Evolutionary conservation across 1,140 invertebrate species (phyloP), one percentile per base, ranked within the genome.

Genomic region (Dreissena polymorpha): DNA sequence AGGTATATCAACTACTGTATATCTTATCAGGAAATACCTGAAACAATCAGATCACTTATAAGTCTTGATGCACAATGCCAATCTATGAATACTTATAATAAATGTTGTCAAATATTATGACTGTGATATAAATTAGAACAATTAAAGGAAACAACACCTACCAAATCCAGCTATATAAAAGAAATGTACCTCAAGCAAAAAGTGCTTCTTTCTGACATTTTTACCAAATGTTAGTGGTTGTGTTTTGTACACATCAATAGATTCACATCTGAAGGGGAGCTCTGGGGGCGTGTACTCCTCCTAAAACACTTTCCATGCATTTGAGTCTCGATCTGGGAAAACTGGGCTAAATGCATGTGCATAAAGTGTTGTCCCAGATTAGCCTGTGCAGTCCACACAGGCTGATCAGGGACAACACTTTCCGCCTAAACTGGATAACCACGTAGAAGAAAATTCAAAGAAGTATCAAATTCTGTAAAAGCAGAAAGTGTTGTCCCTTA

Each of bases 121-220:
- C n/a, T 6, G n/a, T 21, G 64, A 29, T 12, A n/a, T 39, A 49
- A 12, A n/a, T 23, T 3, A 78, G 12, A 71, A 3, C 8, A 14
- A 63, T 18, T 1, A 60, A 14, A 49, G n/a, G 6, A 10, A 16
- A 55, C 13, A 57, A 12, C 29, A 2, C 0, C 21, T 65, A 57
- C 12, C 29, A 57, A 13, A 60, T 18, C 57, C 23, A 16, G 16
- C 63, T 13, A 68, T 55, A 53, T n/a, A n/a, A n/a, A n/a, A n/a
- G n/a, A n/a, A n/a, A n/a, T n/a, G 18, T 82, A 87, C 88, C 84
- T 89, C 88, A 14, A 92, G 78, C n/a, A 86, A 65, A 76, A 90
- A 91, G 82, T 89, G 86, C 27, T 84, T 75, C 39, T 88, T 80
- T 67, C 87, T 89, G 10, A 88, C 83, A 49, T 75, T 64, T 64